Conservation (phyloP, 2,797 vertebrate genomes). For the Dicrostonyx torquatus region DNA sequence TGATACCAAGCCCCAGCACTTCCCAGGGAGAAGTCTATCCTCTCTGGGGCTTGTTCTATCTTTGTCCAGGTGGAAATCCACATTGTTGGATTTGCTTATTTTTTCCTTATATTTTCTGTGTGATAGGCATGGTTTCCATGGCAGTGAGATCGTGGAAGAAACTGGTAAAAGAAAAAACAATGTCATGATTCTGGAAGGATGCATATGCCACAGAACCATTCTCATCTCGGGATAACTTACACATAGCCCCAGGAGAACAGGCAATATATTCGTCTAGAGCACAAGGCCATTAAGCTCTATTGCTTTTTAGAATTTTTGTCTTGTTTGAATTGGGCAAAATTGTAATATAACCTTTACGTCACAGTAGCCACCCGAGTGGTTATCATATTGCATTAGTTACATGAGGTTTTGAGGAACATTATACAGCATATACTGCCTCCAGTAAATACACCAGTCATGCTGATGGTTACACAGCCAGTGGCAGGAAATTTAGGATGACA, state of each 20-base stretch:
- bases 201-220: slow-evolving; percentile 81
- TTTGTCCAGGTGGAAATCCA: slow-evolving; percentile 23
- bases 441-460: slow-evolving; percentile 89
- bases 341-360: slow-evolving; percentile 87
- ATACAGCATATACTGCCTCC: slow-evolving; percentile 86
- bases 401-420: slow-evolving; percentile 86
- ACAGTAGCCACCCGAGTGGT: slow-evolving; percentile 89
- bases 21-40: background rate
- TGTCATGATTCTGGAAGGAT: slow-evolving; percentile 68
- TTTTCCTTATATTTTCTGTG: slow-evolving; percentile 45
- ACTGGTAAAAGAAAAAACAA: slow-evolving; percentile 80
- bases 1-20: background rate
- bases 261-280: slow-evolving; percentile 86
- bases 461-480: slow-evolving; percentile 84
- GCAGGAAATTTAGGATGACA: slow-evolving; percentile 91
- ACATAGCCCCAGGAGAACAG: slow-evolving; percentile 84
- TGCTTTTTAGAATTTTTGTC: slow-evolving; percentile 67
- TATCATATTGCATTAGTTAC: slow-evolving; percentile 89
- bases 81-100: slow-evolving; percentile 58
- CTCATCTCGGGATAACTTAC: slow-evolving; percentile 83
- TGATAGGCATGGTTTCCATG: slow-evolving; percentile 73
- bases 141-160: slow-evolving; percentile 70
- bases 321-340: slow-evolving; percentile 88
- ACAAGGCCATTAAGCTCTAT: slow-evolving; percentile 81
- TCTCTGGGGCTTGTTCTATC: background rate